A percentile compares a stretch with the other conserved stretches of the same genome.
Evolutionary conservation across 64 coral and sea anemone genomes (phyloP).

Genomic region (Hydrozoanthus tunicans): DNA sequence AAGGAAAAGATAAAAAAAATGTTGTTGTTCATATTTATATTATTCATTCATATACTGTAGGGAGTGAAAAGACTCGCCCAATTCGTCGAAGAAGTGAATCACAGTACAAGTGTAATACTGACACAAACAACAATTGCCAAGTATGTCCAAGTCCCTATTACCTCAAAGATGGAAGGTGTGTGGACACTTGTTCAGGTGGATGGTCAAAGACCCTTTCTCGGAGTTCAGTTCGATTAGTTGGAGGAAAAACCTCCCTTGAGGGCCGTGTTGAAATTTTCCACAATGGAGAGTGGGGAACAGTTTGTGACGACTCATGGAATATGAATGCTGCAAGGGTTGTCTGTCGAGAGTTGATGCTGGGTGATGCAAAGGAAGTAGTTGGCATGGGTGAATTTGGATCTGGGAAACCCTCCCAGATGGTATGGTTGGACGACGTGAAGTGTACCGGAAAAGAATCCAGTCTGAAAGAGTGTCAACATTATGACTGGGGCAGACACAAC

Average conservation of each 20-base stretch:
- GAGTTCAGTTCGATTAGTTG: slow-evolving; percentile 49
- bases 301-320: slow-evolving; percentile 88
- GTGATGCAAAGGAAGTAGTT: slow-evolving; percentile 47
- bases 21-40: not conserved
- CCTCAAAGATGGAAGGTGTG: slow-evolving; percentile 38
- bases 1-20: too few relatives aligned
- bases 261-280: slow-evolving; percentile 80
- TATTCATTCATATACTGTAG: not conserved
- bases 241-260: slow-evolving; percentile 54
- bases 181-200: slow-evolving; percentile 15
- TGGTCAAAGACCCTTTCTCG: slow-evolving; percentile 56
- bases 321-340: slow-evolving; percentile 73
- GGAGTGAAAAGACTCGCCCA: slow-evolving; percentile 19
- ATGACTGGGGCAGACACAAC: slow-evolving; percentile 44
- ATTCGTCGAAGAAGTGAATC: slow-evolving; percentile 49
- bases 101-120: slow-evolving; percentile 51
- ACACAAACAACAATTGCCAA: slow-evolving; percentile 51
- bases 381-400: slow-evolving; percentile 41
- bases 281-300: slow-evolving; percentile 75
- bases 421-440: slow-evolving; percentile 66
- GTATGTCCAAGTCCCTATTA: slow-evolving; percentile 46
- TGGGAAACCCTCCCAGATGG: slow-evolving; percentile 45
- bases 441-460: slow-evolving; percentile 56
- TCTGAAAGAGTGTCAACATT: slow-evolving; percentile 44
- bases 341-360: slow-evolving; percentile 80